Evolutionary conservation across 2,888 invertebrate species (phyloP), one percentile per base, ranked within the genome.

Genomic region (Leucoma salicis): DNA sequence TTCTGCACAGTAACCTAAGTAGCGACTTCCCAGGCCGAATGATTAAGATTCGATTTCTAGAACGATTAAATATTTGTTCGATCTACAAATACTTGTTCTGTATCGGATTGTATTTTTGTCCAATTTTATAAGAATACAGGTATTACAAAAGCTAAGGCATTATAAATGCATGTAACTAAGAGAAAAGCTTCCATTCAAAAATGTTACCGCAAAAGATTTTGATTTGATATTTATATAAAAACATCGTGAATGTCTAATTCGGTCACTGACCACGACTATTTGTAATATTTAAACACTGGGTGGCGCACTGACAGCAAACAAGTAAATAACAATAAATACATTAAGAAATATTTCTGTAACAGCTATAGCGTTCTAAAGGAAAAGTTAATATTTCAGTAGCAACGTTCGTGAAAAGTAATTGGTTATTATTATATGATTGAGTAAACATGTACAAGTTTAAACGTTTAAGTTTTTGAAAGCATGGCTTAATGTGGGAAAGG

Each of bases 401-500:
- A 13, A 12, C 13, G 2, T 29, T 2, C 13, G 12, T 12, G 29
- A 29, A 29, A 29, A 13, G 29, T 31, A 13, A 31, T 38, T 36
- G 31, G 25, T 28, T 36, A 37, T 28, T 36, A 37, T 28, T 31
- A 21, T 39, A 32, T 32, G 14, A 15, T 38, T 7, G 25, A 16
- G 35, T 13, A 24, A 40, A 14, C 12, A 4, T 16, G 27, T 31
- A n/a, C 21, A 15, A 32, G 21, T 44, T 11, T 42, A 29, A 45
- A 39, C 31, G 31, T 33, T 14, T 35, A 31, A 41, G 24, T 14
- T 34, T 31, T 28, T 45, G 35, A 46, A 37, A 49, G 42, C 31
- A 53, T 44, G 29, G 31, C n/a, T 40, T 44, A 40, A 47, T 67
- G 65, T 65, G 67, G 70, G 70, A 72, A 74, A 66, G 67, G 60